Base-by-base conservation (phyloP, 2,797 vertebrate genomes). In the Chelonia mydas region DNA sequence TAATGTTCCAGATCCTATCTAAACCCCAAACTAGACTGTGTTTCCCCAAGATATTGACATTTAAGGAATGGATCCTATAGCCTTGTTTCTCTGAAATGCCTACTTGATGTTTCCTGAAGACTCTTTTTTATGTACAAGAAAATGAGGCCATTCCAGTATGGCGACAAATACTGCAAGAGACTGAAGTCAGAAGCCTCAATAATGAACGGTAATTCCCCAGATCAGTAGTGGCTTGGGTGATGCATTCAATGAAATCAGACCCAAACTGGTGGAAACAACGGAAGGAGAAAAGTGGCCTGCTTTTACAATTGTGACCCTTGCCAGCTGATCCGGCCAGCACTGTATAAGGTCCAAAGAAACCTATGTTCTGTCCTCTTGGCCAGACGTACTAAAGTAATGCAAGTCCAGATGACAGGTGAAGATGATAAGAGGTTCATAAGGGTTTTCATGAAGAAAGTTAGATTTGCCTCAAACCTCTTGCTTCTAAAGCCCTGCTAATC, bases 401-500 rank as follows among this genome's bases (percentile, higher is more conserved):
- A 95, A 92, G 65, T 85, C 51, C 76, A 94, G 83, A 91, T 88
- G 84, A 92, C 9, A 91, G 88, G 86, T 37, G 93, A 91, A 77
- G 81, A 85, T 94, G 84, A 81, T 17, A 57, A 96, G 68, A 77
- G 91, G 55, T 83, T 85, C 65, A 89, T 33, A 83, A 84, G 54
- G 51, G 72, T 79, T 93, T 90, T 95, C 83, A 92, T 90, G 57
- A 96, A 95, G 81, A 88, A 59, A 72, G 84, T 81, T 91, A 92
- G 83, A 91, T 68, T 91, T 95, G 78, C 84, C 83, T 94, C 86
- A 90, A 83, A 82, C 81, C 16, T 28, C 2, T 50, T 37, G 77
- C 37, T 85, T 72, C 79, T n/a, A 95, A 94, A 91, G 55, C 65
- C 23, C 86, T 95, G 72, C 7, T 65, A 77, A n/a, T 68, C n/a